Percentiles rank a stretch among this genome's conserved stretches.
phyloP scores from a whole-genome alignment of 2,113 vertebrate species.

The Eidolon helvum region DNA sequence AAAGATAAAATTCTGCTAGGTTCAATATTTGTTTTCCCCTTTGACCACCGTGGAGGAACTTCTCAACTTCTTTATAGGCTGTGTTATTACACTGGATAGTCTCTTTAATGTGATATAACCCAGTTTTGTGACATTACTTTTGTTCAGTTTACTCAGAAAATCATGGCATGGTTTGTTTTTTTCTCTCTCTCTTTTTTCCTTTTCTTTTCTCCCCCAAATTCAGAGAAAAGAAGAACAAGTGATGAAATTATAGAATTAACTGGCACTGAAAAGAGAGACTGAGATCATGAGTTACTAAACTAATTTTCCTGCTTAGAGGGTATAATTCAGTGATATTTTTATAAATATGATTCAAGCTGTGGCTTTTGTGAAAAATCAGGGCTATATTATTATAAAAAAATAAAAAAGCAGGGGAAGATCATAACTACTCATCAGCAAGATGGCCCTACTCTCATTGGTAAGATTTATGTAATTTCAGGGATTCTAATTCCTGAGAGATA shows the following conservation, averaged over 20 bases:
- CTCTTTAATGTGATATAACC: neutral
- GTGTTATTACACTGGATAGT: neutral
- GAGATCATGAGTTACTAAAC: slow-evolving; percentile 39
- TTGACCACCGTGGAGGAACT: neutral
- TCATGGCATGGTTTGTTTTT: neutral
- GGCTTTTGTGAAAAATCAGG: slow-evolving; percentile 51
- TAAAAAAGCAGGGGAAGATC: neutral
- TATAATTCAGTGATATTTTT: slow-evolving; percentile 58
- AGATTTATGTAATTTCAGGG: neutral
- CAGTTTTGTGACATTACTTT: slow-evolving; percentile 31
- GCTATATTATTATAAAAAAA: no score
- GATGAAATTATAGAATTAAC: slow-evolving; percentile 49
- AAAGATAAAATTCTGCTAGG: neutral
- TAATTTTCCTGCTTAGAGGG: slow-evolving; percentile 27
- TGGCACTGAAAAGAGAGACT: neutral
- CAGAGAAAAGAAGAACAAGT: neutral
- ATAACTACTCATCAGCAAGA: neutral
- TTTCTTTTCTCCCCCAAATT: neutral
- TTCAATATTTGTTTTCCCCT: neutral
- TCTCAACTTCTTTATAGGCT: neutral
- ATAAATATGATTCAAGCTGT: slow-evolving; percentile 49
- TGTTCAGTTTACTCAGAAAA: slow-evolving; percentile 45
- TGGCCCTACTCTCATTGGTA: neutral
- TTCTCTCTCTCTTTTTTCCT: neutral
- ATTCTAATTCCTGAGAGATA: neutral